These are phyloP conservation scores for Clytia hemisphaerica DNA, from an alignment of 30 jellyfish, hydroid and myxozoan species.

Conservation along the genomic window DNA sequence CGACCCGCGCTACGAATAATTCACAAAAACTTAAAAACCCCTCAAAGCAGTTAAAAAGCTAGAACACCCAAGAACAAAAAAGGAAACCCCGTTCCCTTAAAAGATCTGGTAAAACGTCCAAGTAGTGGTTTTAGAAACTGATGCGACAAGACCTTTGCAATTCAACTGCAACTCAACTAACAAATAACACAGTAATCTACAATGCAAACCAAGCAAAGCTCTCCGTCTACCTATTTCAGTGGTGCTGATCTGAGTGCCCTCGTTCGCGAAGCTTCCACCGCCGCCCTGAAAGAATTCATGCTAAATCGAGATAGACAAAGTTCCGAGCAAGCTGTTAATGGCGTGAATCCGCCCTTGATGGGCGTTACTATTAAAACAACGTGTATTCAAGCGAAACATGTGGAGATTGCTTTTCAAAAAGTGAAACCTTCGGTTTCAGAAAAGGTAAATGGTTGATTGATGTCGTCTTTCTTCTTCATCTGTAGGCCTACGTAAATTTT, in stretches of 20 bases:
- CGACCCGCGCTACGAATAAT: no score
- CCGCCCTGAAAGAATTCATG: constrained; percentile 64
- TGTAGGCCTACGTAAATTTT: no score
- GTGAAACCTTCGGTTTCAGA: constrained; percentile 67
- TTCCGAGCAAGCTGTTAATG: neutral
- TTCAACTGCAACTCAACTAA: neutral
- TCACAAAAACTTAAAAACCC: no score
- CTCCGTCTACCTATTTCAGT: constrained; percentile 38
- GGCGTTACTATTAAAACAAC: neutral
- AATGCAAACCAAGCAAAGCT: no score
- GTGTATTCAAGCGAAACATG: neutral
- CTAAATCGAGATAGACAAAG: neutral
- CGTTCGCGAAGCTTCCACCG: constrained; percentile 90
- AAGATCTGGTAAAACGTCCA: neutral
- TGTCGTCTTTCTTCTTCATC: no score
- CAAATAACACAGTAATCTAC: neutral
- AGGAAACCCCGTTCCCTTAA: no score
- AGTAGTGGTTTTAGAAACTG: neutral
- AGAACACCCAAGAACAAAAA: no score
- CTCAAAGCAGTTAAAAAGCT: no score
- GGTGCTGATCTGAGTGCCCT: constrained; percentile 95
- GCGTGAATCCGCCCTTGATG: neutral
- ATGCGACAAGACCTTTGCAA: no score
- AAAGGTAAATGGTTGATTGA: constrained; percentile 38
- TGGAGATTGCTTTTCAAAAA: constrained; percentile 56